Base-by-base conservation (phyloP, 2,113 vertebrate species). In the Bos indicus region DNA sequence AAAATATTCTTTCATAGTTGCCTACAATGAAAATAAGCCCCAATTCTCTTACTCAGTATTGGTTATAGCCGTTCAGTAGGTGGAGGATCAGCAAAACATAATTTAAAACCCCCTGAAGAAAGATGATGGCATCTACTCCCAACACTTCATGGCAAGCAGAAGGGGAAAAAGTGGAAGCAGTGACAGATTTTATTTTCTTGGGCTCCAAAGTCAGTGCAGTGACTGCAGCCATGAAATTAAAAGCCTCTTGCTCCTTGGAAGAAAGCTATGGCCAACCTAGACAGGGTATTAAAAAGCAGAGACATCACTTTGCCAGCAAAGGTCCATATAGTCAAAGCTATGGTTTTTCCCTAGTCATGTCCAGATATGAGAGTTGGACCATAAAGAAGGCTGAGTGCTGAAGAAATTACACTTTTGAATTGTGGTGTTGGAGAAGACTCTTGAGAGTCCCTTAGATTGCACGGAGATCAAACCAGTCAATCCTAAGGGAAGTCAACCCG, bases 21-120 rank as follows among this genome's bases (percentile, higher is more conserved):
- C 52, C 78, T 95, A 1, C 57, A 92, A n/a, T 97, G 88, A 95
- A 95, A 97, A 21, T 67, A 40, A 82, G 62, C 60, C 43, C 5
- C 5, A 14, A 51, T 87, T 91, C 0, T 36, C 48, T 89, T 88
- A n/a, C 19, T 96, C 57, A 25, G 1, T 96, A 62, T 59, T 52
- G 86, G 30, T 90, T 97, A 23, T 8, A 97, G 19, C 51, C 36
- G 40, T 95, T 36, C 4, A 3, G 17, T 54, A 25, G 46, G 23
- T 57, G 33, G 46, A 64, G 87, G 59, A 88, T 88, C n/a, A 82
- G n/a, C 6, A 62, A 67, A 88, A 81, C 59, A 40, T 2, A 52
- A 11, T 92, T 88, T 23, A 88, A 82, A 95, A 28, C 30, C 17
- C 19, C 74, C 33, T 51, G 23, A 95, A 80, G 17, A 10, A 43